Evolutionary conservation across 2,888 invertebrate species (phyloP).

Genomic region (Sceliomorpha sp.): DNA sequence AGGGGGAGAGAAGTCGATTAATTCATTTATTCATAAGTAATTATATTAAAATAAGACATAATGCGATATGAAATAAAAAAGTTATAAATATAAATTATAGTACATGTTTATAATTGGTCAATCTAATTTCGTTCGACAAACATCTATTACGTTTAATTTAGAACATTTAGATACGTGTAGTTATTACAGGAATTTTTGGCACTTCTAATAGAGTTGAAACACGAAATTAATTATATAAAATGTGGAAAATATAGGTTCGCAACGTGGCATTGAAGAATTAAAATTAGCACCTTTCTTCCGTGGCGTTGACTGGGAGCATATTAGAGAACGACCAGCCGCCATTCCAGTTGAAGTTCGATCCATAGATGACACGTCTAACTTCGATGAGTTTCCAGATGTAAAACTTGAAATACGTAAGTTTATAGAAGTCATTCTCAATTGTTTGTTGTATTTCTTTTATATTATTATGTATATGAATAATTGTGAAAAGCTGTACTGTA

Average conservation of each 20-base stretch:
- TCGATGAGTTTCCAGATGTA: conserved; percentile 99
- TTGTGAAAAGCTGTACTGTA: too few relatives aligned
- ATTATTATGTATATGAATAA: too few relatives aligned
- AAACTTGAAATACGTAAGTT: conserved; percentile 98
- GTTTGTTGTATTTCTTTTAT: too few relatives aligned
- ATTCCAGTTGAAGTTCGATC: conserved; percentile 98
- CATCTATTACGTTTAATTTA: too few relatives aligned
- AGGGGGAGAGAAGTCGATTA: too few relatives aligned
- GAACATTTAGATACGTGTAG: too few relatives aligned
- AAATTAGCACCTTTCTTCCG: conserved; percentile 96
- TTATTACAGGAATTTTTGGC: too few relatives aligned
- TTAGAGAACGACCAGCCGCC: conserved; percentile 98
- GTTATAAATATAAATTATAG: too few relatives aligned
- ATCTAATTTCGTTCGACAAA: too few relatives aligned
- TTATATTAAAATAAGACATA: conserved; percentile 2
- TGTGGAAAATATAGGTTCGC: conserved; percentile 85
- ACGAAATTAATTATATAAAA: conserved; percentile 5
- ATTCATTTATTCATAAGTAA: too few relatives aligned
- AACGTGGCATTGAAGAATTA: conserved; percentile 95
- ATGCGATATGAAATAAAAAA: too few relatives aligned
- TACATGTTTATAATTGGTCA: too few relatives aligned
- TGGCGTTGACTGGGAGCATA: conserved; percentile 99
- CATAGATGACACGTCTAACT: conserved; percentile 99
- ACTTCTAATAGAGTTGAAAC: not conserved
- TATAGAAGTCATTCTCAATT: not conserved